Conservation (phyloP, 2,888 invertebrate genomes). For the Ditylenchus weischeri region DNA sequence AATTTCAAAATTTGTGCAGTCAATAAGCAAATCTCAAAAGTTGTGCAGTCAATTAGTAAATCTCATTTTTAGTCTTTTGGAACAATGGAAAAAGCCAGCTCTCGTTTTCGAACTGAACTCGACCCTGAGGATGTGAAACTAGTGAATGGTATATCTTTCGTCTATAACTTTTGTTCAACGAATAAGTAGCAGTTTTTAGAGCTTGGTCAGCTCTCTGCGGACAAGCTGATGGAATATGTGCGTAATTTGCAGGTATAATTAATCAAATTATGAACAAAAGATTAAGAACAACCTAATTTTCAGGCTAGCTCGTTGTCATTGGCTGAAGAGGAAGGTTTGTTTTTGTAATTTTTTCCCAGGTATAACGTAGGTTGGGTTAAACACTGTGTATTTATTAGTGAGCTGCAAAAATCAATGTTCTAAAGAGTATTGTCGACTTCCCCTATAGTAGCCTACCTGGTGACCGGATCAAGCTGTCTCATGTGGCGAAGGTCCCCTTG, state of each 20-base stretch:
- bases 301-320: slow-evolving; percentile 84
- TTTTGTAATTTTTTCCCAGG: slow-evolving; percentile 7
- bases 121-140: slow-evolving; percentile 52
- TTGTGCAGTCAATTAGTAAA: too few species aligned
- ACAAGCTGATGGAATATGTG: slow-evolving; percentile 84
- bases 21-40: too few species aligned
- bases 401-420: too few species aligned
- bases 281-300: too few species aligned
- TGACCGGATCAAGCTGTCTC: too few species aligned
- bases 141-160: slow-evolving; percentile 42
- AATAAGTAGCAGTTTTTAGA: slow-evolving; percentile 57
- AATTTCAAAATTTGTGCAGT: too few species aligned
- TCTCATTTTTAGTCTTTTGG: slow-evolving; percentile 23
- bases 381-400: too few species aligned
- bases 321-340: slow-evolving; percentile 75
- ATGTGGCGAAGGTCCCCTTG: too few species aligned
- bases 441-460: too few species aligned
- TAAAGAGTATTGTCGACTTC: too few species aligned
- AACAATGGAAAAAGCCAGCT: slow-evolving; percentile 16
- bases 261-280: too few species aligned
- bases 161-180: not conserved
- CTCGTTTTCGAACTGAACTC: slow-evolving; percentile 45
- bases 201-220: slow-evolving; percentile 70
- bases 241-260: slow-evolving; percentile 73
- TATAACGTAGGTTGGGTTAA: too few species aligned